phyloP scores from a whole-genome alignment of 2,888 invertebrate species.

The Mechanitis messenoides region DNA sequence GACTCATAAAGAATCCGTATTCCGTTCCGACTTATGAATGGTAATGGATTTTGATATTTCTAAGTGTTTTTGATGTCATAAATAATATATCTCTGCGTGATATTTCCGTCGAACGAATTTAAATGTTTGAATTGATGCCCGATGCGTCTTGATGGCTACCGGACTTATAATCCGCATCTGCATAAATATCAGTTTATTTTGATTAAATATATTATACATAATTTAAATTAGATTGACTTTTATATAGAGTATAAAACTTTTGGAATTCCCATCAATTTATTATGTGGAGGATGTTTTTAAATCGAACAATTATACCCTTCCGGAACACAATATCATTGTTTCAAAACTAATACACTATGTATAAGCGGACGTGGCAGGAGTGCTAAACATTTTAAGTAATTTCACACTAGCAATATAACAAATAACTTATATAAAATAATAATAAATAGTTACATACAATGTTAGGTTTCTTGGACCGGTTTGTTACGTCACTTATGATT shows the following conservation, averaged over 20 bases:
- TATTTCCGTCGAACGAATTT: slow-evolving; percentile 71
- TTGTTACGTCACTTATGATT: slow-evolving; percentile 46
- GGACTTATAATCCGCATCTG: slow-evolving; percentile 59
- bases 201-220: slow-evolving; percentile 33
- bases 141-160: slow-evolving; percentile 62
- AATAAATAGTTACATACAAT: neutral
- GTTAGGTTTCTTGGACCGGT: neutral
- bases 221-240: slow-evolving; percentile 25
- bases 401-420: neutral
- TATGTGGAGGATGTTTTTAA: slow-evolving; percentile 15
- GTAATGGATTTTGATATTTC: slow-evolving; percentile 73
- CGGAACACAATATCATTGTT: slow-evolving; percentile 23
- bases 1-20: slow-evolving; percentile 55
- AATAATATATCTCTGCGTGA: slow-evolving; percentile 73
- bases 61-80: slow-evolving; percentile 73
- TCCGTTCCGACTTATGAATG: slow-evolving; percentile 70
- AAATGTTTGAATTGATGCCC: slow-evolving; percentile 60
- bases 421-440: neutral
- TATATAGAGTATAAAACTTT: slow-evolving; percentile 10
- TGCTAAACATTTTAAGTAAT: slow-evolving; percentile 31
- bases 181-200: slow-evolving; percentile 42
- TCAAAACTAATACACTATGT: slow-evolving; percentile 31
- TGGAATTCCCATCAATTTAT: slow-evolving; percentile 9
- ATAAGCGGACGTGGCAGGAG: slow-evolving; percentile 38
- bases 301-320: slow-evolving; percentile 21